Evolutionary conservation across 2,888 invertebrate species (phyloP), one percentile per base, ranked within the genome.

Genomic region (Lypha dubia): DNA sequence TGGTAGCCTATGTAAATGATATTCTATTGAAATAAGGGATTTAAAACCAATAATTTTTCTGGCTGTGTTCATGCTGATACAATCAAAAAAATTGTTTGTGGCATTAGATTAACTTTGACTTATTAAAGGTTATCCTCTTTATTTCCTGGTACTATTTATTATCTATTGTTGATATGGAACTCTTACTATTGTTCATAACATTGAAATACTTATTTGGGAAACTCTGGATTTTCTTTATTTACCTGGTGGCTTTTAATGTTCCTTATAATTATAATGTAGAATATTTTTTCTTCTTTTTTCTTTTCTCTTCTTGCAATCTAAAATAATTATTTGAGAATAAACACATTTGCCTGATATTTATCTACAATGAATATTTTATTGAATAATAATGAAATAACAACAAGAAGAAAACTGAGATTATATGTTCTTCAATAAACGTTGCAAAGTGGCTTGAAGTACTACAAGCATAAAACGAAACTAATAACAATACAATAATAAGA

Each of bases 361-460:
- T 28, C n/a, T 60, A 60, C 22, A 68, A n/a, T 49, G 51, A 62
- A 77, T 68, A 77, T 62, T 77, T 70, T 70, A 70, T 53, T 62
- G 28, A 62, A 62, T 62, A 79, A 49, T 58, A 70, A 53, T 68
- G 51, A 70, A 62, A 51, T 51, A 60, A 60, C 77, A 77, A 60
- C 60, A 62, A 51, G 38, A 63, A 53, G 17, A 63, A 51, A 62
- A 53, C 5, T 51, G 9, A 38, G 17, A 49, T 46, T 44, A 32
- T 2, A 28, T 28, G n/a, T n/a, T n/a, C n/a, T 20, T 4, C 5
- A 13, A 58, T 22, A 15, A n/a, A 46, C n/a, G 9, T 65, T 46
- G 7, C n/a, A 3, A n/a, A 17, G n/a, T n/a, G 28, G 28, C 7
- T n/a, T 0, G 7, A 5, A 53, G 24, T 15, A 49, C 11, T 49